These are phyloP conservation scores for Drosophila neoperkinsi DNA, from an alignment of 2,888 invertebrate species.

Conservation along the genomic window DNA sequence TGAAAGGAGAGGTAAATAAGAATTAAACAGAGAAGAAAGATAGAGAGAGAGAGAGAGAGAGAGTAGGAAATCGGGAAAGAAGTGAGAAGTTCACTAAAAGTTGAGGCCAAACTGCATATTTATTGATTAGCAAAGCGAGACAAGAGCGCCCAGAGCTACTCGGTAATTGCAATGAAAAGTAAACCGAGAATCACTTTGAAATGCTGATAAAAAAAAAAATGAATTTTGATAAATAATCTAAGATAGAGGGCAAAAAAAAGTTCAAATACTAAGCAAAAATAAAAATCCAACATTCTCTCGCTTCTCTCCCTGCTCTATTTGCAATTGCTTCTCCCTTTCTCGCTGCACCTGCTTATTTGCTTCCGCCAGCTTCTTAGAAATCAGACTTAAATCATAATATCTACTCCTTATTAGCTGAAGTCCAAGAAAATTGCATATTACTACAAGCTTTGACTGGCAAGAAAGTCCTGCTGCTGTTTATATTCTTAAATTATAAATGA, in stretches of 20 bases:
- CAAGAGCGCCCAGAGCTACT: neutral
- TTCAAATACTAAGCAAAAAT: neutral
- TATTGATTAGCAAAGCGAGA: neutral
- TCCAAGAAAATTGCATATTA: neutral
- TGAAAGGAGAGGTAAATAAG: neutral
- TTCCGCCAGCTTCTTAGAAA: neutral
- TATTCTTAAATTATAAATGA: conserved; percentile 5
- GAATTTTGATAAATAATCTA: neutral
- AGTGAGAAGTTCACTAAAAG: neutral
- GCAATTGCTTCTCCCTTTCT: neutral
- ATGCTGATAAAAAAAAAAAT: neutral
- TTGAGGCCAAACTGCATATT: neutral
- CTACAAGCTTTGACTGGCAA: neutral
- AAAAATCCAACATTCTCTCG: neutral
- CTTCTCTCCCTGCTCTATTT: neutral
- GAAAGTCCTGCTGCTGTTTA: neutral
- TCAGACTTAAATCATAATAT: neutral
- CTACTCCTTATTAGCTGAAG: too few relatives aligned
- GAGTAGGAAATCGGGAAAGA: too few relatives aligned
- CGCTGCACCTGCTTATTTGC: neutral
- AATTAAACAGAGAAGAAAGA: neutral
- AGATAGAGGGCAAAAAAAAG: neutral
- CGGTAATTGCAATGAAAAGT: neutral
- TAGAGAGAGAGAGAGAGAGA: neutral
- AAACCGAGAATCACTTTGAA: neutral